phyloP scores from a whole-genome alignment of 2,888 invertebrate species.

The Drosophila neotestacea region DNA sequence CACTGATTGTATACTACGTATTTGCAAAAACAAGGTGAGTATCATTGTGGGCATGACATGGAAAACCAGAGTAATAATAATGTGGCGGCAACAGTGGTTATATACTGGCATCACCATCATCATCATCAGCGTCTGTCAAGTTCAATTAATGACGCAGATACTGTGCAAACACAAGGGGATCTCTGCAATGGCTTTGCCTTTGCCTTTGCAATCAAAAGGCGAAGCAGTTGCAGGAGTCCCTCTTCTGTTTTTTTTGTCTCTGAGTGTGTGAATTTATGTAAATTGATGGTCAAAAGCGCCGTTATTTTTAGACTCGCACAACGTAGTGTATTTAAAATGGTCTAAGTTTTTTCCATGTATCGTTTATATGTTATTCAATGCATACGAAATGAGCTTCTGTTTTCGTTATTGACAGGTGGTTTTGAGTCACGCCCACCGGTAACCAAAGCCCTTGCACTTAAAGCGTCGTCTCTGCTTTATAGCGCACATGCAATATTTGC shows the following conservation, averaged over 20 bases:
- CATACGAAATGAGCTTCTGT: slow-evolving; percentile 41
- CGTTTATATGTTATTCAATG: slow-evolving; percentile 47
- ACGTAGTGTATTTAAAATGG: slow-evolving; percentile 4
- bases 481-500: slow-evolving; percentile 26
- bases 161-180: neutral
- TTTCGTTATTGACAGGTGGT: slow-evolving; percentile 31
- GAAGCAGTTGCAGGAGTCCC: no score
- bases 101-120: slow-evolving; percentile 25
- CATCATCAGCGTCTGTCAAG: slow-evolving; percentile 44
- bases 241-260: no score
- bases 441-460: slow-evolving; percentile 17
- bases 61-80: slow-evolving; percentile 66
- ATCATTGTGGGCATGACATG: slow-evolving; percentile 2
- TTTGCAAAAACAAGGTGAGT: slow-evolving; percentile 84
- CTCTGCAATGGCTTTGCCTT: neutral
- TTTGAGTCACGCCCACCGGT: slow-evolving; percentile 22
- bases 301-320: slow-evolving; percentile 57
- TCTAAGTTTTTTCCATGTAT: slow-evolving; percentile 13
- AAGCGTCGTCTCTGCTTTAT: slow-evolving; percentile 9
- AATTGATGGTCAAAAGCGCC: slow-evolving; percentile 45
- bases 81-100: slow-evolving; percentile 27
- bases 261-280: slow-evolving; percentile 21
- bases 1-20: slow-evolving; percentile 83
- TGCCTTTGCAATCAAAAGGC: no score
- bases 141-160: slow-evolving; percentile 59